A percentile compares a stretch with the other conserved stretches of the same genome.
Conservation (phyloP, 2,888 invertebrate species). For the Byasa hedistus region DNA sequence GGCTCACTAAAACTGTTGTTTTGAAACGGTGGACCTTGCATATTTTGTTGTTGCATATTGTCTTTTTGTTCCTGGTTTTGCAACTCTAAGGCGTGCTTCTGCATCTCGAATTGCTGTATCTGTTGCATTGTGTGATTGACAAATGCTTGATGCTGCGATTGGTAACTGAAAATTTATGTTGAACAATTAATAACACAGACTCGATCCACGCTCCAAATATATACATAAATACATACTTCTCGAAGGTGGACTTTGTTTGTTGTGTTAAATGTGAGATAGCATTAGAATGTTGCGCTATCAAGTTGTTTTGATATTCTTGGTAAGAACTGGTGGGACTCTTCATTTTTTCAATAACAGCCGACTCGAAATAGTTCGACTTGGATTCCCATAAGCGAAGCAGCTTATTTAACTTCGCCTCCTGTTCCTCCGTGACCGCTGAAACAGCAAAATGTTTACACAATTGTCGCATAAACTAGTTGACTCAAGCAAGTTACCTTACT, state of each 20-base stretch:
- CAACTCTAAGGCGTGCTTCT: slow-evolving; percentile 84
- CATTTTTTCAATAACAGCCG: slow-evolving; percentile 90
- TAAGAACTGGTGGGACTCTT: slow-evolving; percentile 93
- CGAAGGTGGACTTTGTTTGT: slow-evolving; percentile 90
- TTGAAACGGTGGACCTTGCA: slow-evolving; percentile 55
- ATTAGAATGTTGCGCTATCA: slow-evolving; percentile 89
- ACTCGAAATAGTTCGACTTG: slow-evolving; percentile 93
- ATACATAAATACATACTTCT: slow-evolving; percentile 74
- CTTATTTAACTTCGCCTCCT: slow-evolving; percentile 95
- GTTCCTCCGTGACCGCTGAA: slow-evolving; percentile 90
- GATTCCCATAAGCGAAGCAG: slow-evolving; percentile 97
- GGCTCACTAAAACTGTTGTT: slow-evolving; percentile 63
- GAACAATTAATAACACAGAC: neutral
- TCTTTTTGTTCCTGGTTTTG: slow-evolving; percentile 63
- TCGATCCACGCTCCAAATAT: slow-evolving; percentile 13
- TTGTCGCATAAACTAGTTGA: slow-evolving; percentile 59
- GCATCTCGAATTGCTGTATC: slow-evolving; percentile 90
- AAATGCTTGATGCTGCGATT: slow-evolving; percentile 97
- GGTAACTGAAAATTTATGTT: slow-evolving; percentile 80
- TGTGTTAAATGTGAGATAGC: slow-evolving; percentile 88
- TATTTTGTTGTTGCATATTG: slow-evolving; percentile 53
- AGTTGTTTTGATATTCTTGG: slow-evolving; percentile 91
- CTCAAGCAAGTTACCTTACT: slow-evolving; percentile 75
- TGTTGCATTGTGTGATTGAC: slow-evolving; percentile 94
- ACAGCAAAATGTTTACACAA: slow-evolving; percentile 70